Evolutionary conservation across 1,140 invertebrate genomes (phyloP), one percentile per base, ranked within the genome.

Genomic region (Dolichoris vasculosae): DNA sequence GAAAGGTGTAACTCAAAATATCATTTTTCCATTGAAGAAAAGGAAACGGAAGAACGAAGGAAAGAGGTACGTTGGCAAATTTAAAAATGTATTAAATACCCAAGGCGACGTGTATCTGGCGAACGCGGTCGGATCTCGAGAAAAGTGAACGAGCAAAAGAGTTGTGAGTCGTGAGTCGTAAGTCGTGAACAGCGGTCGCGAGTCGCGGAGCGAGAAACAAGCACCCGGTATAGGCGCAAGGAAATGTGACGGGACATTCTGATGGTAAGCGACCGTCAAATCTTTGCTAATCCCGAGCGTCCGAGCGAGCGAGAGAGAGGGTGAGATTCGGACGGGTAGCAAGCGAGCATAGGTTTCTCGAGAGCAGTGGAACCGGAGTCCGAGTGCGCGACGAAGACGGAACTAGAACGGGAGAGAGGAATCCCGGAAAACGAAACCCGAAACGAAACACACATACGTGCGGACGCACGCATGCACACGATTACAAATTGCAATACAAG

Each of bases 371-470:
- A 71, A 71, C 40, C 43, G 40, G 40, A 64, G 63, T n/a, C 32
- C 23, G 78, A 46, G 71, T 71, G 80, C 40, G 55, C 59, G 38
- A 76, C 40, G n/a, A 79, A 43, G 84, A 59, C 32, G 35, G 71
- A n/a, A 26, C 8, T 73, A 82, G 48, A 30, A 67, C 43, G 38
- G 73, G 73, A 85, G 78, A 85, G 84, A 81, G 84, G 84, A 85
- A 85, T 81, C 84, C 77, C 84, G 84, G 84, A 85, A 89, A 89
- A 88, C 89, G 89, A 90, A 91, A 91, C 89, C 88, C 86, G 87
- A 89, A 90, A 89, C 88, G 89, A 90, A 89, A 89, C 85, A 81
- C 78, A 78, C 63, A 17, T 30, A 64, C 80, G 38, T 30, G 77
- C 35, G 51, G 30, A 55, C 30, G 30, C 11, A 81, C 32, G 15